A percentile compares a stretch with the other conserved stretches of the same genome.
Conservation (phyloP, 2,888 invertebrate species). For the Aphidius colemani region DNA sequence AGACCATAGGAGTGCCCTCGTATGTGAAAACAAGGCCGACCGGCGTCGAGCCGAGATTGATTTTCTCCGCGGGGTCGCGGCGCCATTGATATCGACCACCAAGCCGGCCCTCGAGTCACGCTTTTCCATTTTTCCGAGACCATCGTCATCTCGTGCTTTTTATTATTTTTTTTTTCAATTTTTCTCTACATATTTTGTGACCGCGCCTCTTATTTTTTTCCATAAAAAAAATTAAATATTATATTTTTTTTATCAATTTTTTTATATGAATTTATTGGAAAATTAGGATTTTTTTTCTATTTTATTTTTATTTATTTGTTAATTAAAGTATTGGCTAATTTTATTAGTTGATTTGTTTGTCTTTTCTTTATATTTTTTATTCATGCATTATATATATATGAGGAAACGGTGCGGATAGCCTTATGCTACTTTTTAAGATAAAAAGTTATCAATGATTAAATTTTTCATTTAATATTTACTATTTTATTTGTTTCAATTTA, state of each 20-base stretch:
- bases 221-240: no score
- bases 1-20: constrained; percentile 29
- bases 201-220: constrained; percentile 21
- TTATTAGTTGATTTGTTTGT: no score
- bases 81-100: constrained; percentile 58
- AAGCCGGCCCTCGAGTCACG: constrained; percentile 38
- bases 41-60: constrained; percentile 51
- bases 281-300: no score
- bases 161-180: constrained; percentile 18
- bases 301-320: no score
- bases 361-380: no score
- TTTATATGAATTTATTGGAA: no score
- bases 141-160: constrained; percentile 21
- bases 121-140: constrained; percentile 36
- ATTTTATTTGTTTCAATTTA: constrained; percentile 6
- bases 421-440: no score
- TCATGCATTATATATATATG: no score
- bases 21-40: constrained; percentile 49
- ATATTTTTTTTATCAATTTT: no score
- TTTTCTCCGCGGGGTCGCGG: constrained; percentile 52
- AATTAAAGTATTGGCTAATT: no score
- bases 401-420: no score
- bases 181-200: constrained; percentile 20
- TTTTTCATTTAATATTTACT: constrained; percentile 10
- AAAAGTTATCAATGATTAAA: no score